Conservation (phyloP, 1,140 invertebrate species). For the Bactericera cockerelli region DNA sequence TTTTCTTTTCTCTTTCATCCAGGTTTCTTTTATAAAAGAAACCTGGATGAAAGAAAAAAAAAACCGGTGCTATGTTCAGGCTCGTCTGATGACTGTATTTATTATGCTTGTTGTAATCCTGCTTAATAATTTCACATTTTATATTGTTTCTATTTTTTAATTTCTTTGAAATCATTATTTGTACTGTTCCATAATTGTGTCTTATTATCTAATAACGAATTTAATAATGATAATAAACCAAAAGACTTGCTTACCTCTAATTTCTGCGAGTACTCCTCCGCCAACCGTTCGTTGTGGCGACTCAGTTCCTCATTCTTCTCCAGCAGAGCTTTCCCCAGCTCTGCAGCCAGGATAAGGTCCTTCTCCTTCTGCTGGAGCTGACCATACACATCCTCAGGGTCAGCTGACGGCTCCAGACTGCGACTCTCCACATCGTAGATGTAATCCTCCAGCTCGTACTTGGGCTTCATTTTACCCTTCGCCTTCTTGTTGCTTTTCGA, state of each 20-base stretch:
- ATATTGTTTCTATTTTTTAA: too few species aligned
- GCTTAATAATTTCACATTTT: too few species aligned
- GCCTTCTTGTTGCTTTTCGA: background rate
- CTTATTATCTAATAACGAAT: too few species aligned
- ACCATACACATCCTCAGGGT: constrained; percentile 54
- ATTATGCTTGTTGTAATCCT: too few species aligned
- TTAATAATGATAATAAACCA: too few species aligned
- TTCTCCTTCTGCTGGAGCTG: constrained; percentile 83
- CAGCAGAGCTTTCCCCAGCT: constrained; percentile 83
- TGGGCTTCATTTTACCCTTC: constrained; percentile 22
- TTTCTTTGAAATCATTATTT: too few species aligned
- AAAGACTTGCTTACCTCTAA: constrained; percentile 88
- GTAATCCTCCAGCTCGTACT: constrained; percentile 36
- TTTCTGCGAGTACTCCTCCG: constrained; percentile 81
- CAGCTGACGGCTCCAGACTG: constrained; percentile 29
- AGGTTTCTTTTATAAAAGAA: too few species aligned
- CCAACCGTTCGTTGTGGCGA: constrained; percentile 63
- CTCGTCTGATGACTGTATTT: too few species aligned
- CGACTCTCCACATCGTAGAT: constrained; percentile 38
- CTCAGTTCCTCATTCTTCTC: constrained; percentile 87
- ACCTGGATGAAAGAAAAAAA: too few species aligned
- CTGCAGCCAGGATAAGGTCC: constrained; percentile 81
- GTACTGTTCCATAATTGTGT: too few species aligned
- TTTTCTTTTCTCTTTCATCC: too few species aligned
- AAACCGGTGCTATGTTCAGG: too few species aligned